Conservation (phyloP, 2,113 vertebrate species). For the Anthoscopus minutus region DNA sequence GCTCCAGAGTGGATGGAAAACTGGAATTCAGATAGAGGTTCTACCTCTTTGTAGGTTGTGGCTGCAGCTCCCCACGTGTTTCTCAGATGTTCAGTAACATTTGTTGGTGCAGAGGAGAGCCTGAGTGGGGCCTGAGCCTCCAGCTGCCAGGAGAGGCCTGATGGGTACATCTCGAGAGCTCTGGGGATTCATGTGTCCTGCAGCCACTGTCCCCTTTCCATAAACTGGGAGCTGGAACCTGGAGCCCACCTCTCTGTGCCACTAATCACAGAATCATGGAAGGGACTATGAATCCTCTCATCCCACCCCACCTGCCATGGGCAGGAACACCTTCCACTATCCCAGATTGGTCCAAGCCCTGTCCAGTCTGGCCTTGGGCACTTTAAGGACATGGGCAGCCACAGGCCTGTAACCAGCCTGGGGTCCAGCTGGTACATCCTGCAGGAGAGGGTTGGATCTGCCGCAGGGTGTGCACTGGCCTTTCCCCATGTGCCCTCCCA, state of each 20-base stretch:
- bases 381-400: neutral
- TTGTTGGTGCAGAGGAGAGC: neutral
- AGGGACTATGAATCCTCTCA: neutral
- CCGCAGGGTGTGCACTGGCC: accelerated
- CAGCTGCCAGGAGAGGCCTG: neutral
- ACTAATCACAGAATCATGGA: neutral
- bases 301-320: neutral
- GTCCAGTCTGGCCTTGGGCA: neutral
- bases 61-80: neutral
- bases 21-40: neutral
- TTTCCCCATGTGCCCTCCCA: neutral
- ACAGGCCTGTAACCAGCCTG: accelerated
- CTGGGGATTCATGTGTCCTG: accelerated
- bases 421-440: neutral
- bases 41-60: neutral
- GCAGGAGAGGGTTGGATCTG: accelerated
- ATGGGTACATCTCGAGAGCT: accelerated
- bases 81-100: too few species aligned
- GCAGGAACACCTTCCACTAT: neutral
- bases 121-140: neutral
- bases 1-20: neutral
- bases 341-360: neutral
- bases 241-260: neutral
- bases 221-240: neutral
- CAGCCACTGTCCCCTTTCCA: neutral